Base-by-base conservation (phyloP, 2,888 invertebrate species). In the Macroteleia sp. region DNA sequence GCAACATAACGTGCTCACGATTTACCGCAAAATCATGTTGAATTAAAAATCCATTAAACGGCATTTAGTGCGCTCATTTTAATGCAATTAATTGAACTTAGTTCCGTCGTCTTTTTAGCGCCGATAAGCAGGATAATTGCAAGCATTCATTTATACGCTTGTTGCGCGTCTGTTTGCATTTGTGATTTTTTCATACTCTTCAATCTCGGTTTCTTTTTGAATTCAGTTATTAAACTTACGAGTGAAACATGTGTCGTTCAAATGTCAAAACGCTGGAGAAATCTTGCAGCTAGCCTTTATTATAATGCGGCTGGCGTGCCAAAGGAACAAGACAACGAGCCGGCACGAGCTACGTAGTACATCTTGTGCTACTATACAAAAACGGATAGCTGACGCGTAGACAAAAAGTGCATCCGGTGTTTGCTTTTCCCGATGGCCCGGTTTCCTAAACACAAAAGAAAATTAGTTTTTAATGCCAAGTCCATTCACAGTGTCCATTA, bases 161-260 rank as follows among this genome's bases (percentile, higher is more conserved):
- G n/a, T n/a, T n/a, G n/a, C n/a, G n/a, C n/a, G n/a, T n/a, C n/a
- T n/a, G n/a, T n/a, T n/a, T n/a, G n/a, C n/a, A n/a, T n/a, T n/a
- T n/a, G n/a, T n/a, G n/a, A n/a, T n/a, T n/a, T n/a, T n/a, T n/a
- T n/a, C n/a, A n/a, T n/a, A n/a, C n/a, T n/a, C n/a, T n/a, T n/a
- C n/a, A 39, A n/a, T 3, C 48, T 4, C 28, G 32, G 41, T 52
- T 56, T 52, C 22, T 12, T 61, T 54, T 67, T 10, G 14, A 34
- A 46, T 32, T 16, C 39, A 16, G 54, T 48, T 62, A 46, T 56
- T n/a, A 44, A 46, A 74, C 59, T 69, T 64, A 69, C 66, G 70
- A 78, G 85, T 64, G n/a, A n/a, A n/a, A n/a, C 88, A 88, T 86
- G 84, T 87, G 88, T 82, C 83, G 67, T 57, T 83, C 88, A 87